Percentiles rank a stretch among this genome's conserved stretches.
Conservation (phyloP, 2,797 vertebrate genomes). For the Argentina silus region DNA sequence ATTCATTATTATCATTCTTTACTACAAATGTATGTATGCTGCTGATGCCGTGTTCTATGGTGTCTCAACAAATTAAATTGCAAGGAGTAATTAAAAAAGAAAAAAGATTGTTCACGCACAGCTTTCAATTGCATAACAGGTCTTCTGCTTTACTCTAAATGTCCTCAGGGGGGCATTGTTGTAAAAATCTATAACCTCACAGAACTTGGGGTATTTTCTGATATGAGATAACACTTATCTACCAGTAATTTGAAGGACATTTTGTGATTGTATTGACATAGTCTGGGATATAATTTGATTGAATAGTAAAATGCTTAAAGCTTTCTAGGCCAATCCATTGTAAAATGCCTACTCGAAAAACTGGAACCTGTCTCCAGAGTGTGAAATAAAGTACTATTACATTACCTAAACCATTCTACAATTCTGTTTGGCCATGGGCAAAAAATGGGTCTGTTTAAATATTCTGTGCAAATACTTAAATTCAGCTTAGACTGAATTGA, state of each 20-base stretch:
- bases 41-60: not conserved
- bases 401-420: too few relatives aligned
- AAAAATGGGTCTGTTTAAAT: too few relatives aligned
- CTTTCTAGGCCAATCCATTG: too few relatives aligned
- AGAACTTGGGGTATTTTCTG: not conserved
- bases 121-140: conserved; percentile 3
- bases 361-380: too few relatives aligned
- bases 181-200: conserved; percentile 46
- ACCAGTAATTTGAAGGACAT: too few relatives aligned
- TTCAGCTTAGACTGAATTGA: not conserved
- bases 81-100: conserved; percentile 11
- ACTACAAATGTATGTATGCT: not conserved
- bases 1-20: not conserved
- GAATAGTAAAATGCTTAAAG: too few relatives aligned
- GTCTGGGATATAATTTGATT: too few relatives aligned
- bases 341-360: too few relatives aligned
- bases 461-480: not conserved
- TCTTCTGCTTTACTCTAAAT: conserved; percentile 47
- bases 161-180: conserved; percentile 69
- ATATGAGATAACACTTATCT: not conserved
- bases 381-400: too few relatives aligned
- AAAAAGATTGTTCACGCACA: too few relatives aligned
- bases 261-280: too few relatives aligned
- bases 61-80: conserved; percentile 11
- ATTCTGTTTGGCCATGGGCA: too few relatives aligned